Evolutionary conservation across 2,888 invertebrate genomes (phyloP).

Genomic region (Drymonia ruficornis): DNA sequence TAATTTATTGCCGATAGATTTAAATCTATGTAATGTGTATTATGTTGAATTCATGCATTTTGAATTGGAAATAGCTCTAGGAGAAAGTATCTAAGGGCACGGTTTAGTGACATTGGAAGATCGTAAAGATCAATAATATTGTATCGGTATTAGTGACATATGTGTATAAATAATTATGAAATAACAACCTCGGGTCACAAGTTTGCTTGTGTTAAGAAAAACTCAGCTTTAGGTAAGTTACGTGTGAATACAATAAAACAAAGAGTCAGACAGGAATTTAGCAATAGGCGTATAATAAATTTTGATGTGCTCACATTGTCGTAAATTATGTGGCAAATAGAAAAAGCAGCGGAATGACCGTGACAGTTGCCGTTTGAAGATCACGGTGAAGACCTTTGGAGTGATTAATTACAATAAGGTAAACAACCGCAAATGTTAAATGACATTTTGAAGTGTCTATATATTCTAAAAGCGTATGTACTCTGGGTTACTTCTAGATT

Average conservation of each 20-base stretch:
- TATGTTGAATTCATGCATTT: slow-evolving; percentile 28
- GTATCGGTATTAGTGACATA: background rate
- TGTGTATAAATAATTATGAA: background rate
- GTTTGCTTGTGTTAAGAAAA: too few relatives aligned
- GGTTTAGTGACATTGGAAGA: background rate
- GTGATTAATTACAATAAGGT: slow-evolving; percentile 17
- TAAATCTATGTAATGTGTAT: slow-evolving; percentile 28
- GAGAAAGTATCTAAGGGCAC: slow-evolving; percentile 24
- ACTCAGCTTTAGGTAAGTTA: too few relatives aligned
- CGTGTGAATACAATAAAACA: too few relatives aligned
- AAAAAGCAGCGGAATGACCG: slow-evolving; percentile 3
- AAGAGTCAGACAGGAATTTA: too few relatives aligned
- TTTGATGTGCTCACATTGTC: too few relatives aligned
- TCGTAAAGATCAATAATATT: background rate
- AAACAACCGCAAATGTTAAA: slow-evolving; percentile 12
- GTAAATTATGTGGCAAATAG: too few relatives aligned
- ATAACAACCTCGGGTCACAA: too few relatives aligned
- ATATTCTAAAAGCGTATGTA: too few relatives aligned
- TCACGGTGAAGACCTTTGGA: slow-evolving; percentile 16
- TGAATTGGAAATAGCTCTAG: slow-evolving; percentile 12
- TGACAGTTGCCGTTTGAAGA: slow-evolving; percentile 17
- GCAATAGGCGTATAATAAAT: too few relatives aligned
- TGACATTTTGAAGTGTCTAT: too few relatives aligned
- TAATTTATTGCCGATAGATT: slow-evolving; percentile 39
- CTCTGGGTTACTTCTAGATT: too few relatives aligned